These are phyloP conservation scores for Gallinago jamesoni DNA, from an alignment of 2,113 vertebrate genomes.

Conservation along the genomic window DNA sequence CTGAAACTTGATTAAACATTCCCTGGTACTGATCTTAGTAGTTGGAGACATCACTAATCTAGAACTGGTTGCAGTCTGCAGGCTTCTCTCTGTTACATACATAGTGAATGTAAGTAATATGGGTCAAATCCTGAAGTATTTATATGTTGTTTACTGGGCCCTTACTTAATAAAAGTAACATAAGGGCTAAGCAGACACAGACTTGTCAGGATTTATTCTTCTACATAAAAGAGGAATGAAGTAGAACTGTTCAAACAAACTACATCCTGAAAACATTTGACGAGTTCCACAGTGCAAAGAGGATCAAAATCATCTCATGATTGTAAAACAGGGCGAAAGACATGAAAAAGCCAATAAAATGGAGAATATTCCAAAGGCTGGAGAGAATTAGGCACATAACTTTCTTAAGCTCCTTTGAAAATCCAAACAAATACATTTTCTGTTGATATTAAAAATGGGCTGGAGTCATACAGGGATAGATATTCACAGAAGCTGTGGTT, in stretches of 20 bases:
- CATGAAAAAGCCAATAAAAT: neutral
- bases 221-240: neutral
- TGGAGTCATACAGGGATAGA: neutral
- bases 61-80: neutral
- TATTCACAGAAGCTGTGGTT: neutral
- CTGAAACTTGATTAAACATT: neutral
- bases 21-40: neutral
- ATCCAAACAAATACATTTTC: neutral
- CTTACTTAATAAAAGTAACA: neutral
- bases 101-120: neutral
- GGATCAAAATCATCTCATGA: neutral
- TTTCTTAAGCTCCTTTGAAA: neutral
- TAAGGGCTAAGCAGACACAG: neutral
- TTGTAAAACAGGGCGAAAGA: neutral
- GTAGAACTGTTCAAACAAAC: neutral
- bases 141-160: neutral
- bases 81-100: neutral
- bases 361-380: neutral
- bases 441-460: neutral
- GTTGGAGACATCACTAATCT: neutral
- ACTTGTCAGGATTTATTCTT: neutral
- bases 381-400: neutral
- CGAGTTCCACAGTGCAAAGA: neutral
- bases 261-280: neutral
- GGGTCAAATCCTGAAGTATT: neutral